phyloP scores from a whole-genome alignment of 2,888 invertebrate genomes.

The Morpho deidamia region DNA sequence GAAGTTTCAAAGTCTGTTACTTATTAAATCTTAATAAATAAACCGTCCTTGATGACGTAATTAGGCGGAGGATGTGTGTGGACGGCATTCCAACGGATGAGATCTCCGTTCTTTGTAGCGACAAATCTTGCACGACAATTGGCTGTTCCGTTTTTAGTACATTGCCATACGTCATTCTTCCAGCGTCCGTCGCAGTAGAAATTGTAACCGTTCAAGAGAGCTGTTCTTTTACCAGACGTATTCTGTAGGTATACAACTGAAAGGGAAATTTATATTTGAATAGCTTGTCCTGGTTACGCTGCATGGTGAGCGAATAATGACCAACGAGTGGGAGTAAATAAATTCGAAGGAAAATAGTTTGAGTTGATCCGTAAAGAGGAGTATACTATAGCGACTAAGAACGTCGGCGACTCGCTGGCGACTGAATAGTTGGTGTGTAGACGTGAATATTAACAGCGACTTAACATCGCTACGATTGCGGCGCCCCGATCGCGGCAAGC shows the following conservation, averaged over 20 bases:
- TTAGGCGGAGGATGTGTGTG: constrained; percentile 2
- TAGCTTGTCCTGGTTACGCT: too few relatives aligned
- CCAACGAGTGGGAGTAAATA: too few relatives aligned
- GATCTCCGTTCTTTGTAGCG: background rate
- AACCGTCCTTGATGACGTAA: background rate
- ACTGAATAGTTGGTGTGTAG: too few relatives aligned
- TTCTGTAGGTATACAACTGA: constrained; percentile 25
- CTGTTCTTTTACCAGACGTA: constrained; percentile 21
- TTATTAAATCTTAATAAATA: background rate
- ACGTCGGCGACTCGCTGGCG: too few relatives aligned
- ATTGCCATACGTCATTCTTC: constrained; percentile 23
- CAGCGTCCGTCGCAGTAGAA: constrained; percentile 17
- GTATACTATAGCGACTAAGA: too few relatives aligned
- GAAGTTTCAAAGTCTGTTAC: background rate
- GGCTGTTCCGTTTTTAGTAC: background rate
- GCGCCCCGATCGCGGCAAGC: too few relatives aligned
- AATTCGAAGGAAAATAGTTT: too few relatives aligned
- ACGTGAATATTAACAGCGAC: too few relatives aligned
- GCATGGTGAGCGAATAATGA: too few relatives aligned
- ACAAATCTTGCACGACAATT: background rate
- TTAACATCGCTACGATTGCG: too few relatives aligned
- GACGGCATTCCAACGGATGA: background rate
- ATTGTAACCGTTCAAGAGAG: constrained; percentile 23
- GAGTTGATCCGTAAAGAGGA: too few relatives aligned
- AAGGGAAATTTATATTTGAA: background rate